Conservation (phyloP, 2,113 vertebrate genomes). For the Uria lomvia region DNA sequence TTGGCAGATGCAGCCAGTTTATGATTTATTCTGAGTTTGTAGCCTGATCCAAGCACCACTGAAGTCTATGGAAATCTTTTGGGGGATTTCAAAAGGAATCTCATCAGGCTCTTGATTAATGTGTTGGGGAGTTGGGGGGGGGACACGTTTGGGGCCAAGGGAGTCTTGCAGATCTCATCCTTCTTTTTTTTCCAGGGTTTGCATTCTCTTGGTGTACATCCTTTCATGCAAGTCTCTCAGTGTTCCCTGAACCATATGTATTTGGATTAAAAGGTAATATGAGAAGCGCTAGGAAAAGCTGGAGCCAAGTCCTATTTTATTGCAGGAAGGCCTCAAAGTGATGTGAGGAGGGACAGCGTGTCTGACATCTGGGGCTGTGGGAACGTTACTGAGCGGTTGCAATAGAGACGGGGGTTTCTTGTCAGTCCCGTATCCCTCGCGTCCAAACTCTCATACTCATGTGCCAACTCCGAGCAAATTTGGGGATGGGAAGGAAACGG, state of each 20-base stretch:
- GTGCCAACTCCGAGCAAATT: background rate
- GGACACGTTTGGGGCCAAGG: background rate
- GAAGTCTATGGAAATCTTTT: slow-evolving; percentile 39
- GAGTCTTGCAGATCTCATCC: slow-evolving; percentile 32
- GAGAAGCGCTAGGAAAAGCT: slow-evolving; percentile 40
- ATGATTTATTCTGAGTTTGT: slow-evolving; percentile 55
- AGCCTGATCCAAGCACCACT: slow-evolving; percentile 44
- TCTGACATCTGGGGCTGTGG: slow-evolving; percentile 15
- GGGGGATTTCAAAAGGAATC: slow-evolving; percentile 48
- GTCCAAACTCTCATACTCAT: background rate
- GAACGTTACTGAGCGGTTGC: background rate
- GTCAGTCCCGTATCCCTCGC: background rate
- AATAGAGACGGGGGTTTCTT: background rate
- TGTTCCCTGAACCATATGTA: slow-evolving; percentile 42
- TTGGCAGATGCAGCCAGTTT: slow-evolving; percentile 47
- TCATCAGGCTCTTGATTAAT: slow-evolving; percentile 46
- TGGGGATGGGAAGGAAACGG: background rate
- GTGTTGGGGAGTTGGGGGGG: background rate
- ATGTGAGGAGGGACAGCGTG: background rate
- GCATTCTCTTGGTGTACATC: slow-evolving; percentile 24
- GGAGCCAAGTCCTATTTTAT: slow-evolving; percentile 38
- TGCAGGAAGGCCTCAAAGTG: slow-evolving; percentile 25
- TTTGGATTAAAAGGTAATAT: slow-evolving; percentile 57
- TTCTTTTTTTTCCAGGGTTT: slow-evolving; percentile 6
- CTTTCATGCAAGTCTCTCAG: slow-evolving; percentile 30